Evolutionary conservation across 1,140 invertebrate species (phyloP), one percentile per base, ranked within the genome.

Genomic region (Orius insidiosus): DNA sequence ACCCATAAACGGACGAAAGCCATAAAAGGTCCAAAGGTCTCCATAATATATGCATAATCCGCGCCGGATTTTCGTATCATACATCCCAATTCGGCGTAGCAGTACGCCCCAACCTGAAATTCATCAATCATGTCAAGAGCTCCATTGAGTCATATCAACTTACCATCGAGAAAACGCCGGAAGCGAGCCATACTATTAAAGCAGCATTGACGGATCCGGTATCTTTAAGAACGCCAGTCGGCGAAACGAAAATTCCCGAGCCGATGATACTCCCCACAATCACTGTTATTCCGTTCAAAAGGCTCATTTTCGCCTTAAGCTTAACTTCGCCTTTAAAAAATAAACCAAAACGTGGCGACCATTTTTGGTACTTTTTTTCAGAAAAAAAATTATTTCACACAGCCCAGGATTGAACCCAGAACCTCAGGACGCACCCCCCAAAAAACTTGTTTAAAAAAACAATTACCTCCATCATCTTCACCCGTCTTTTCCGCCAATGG

Each of bases 1-100:
- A 98, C 88, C 95, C 95, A 99, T 0, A 98, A 70, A 35, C 93
- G 74, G 50, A 96, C 74, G 64, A 97, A 98, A 0, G 89, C 90
- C 53, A 89, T 67, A 57, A 97, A 87, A 0, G 89, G 85, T 0
- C 94, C 94, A 59, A 97, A 96, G 0, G 90, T 88, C 59, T 85
- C 80, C 86, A 93, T 92, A 50, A 94, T 95, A 62, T 95, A 96
- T 0, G 90, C 90, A 65, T 95, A 95, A 68, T 96, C 92, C 0
- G 90, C 92, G 0, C 90, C 90, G 33, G 83, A 86, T 63, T 85
- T 83, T 13, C 77, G 74, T 54, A 98, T 94, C 86, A 92, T 90
- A 38, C 86, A 90, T n/a, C 89, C 89, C 52, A 94, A 61, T 63
- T 94, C 89, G 2, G 87, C 87, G 54, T 93, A 94, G 63, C 88